phyloP scores from a whole-genome alignment of 1,140 invertebrate genomes.

The Littorina saxatilis region DNA sequence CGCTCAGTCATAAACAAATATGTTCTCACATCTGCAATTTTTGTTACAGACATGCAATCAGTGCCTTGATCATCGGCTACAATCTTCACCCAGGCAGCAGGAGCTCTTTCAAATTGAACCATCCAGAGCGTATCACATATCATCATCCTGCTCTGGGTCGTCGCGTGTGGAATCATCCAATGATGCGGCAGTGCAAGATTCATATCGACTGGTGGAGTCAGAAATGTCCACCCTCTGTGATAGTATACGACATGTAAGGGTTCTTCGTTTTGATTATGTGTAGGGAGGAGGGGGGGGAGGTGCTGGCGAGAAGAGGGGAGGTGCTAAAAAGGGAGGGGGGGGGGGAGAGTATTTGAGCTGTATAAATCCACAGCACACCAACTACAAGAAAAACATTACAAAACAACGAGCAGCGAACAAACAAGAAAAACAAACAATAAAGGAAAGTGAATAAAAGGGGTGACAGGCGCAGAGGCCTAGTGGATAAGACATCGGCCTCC shows the following conservation, averaged over 20 bases:
- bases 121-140: background rate
- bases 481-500: too few species aligned
- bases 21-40: too few species aligned
- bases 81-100: background rate
- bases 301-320: too few species aligned
- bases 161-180: constrained; percentile 11
- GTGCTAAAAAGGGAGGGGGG: too few species aligned
- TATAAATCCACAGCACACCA: background rate
- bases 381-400: background rate
- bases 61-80: background rate
- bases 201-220: constrained; percentile 88
- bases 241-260: constrained; percentile 55
- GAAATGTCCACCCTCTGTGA: constrained; percentile 81
- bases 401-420: background rate
- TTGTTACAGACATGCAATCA: constrained; percentile 3
- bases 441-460: too few species aligned
- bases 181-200: constrained; percentile 80
- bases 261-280: background rate
- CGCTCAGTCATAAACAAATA: too few species aligned
- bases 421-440: too few species aligned
- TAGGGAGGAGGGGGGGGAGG: background rate
- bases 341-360: background rate
- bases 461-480: too few species aligned
- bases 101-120: background rate
- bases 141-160: background rate